Conservation (phyloP, 2,797 vertebrate species). For the Liasis olivaceus region DNA sequence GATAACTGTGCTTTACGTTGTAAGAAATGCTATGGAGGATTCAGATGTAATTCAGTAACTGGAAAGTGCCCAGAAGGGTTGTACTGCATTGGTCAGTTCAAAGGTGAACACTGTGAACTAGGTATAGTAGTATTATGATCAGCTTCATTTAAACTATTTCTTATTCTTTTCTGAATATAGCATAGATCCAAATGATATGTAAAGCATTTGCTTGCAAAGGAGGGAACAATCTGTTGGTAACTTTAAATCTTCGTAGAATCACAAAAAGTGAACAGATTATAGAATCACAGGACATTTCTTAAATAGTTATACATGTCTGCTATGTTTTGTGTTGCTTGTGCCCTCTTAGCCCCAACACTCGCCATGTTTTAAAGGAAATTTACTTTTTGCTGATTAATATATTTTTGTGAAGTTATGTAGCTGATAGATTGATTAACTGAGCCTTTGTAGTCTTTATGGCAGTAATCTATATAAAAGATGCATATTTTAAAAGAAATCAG, state of each 20-base stretch:
- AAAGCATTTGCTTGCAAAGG: background rate
- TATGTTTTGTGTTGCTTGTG: background rate
- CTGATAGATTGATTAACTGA: background rate
- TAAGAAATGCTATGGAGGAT: constrained; percentile 21
- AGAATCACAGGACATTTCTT: background rate
- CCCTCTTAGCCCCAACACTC: background rate
- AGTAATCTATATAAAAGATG: background rate
- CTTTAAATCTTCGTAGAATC: background rate
- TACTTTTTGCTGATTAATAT: background rate
- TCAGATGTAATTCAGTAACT: constrained; percentile 33
- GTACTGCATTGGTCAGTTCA: constrained; percentile 24
- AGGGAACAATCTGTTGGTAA: background rate
- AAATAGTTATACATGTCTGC: background rate
- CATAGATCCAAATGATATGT: background rate
- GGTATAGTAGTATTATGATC: constrained; percentile 18
- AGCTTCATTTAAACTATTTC: background rate
- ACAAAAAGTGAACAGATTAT: background rate
- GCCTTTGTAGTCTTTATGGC: background rate
- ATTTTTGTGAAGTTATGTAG: background rate
- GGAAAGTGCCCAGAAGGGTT: constrained; percentile 31
- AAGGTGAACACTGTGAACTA: constrained; percentile 42
- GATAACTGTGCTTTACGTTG: constrained; percentile 18
- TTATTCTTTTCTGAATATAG: background rate
- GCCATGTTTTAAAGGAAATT: background rate
- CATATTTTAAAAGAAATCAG: background rate